Evolutionary conservation across 1,140 invertebrate species (phyloP).

Genomic region (Asobara japonica): DNA sequence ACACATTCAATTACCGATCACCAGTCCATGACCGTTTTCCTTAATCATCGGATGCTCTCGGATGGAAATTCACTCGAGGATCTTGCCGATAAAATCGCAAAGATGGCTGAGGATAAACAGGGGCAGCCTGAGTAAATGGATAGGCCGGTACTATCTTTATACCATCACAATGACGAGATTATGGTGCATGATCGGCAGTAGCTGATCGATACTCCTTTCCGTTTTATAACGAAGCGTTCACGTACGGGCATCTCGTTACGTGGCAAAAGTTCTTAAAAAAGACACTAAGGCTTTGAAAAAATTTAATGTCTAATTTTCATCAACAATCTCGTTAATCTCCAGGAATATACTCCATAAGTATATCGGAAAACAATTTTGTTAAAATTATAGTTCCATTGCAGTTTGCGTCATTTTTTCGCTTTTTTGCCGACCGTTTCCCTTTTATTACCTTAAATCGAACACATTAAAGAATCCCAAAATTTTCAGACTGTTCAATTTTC

Average conservation of each 20-base stretch:
- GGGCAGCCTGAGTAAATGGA: background rate
- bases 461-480: no score
- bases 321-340: no score
- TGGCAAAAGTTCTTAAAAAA: no score
- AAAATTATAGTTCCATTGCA: no score
- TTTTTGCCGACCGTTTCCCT: no score
- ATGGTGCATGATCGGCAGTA: background rate
- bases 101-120: background rate
- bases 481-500: no score
- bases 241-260: no score
- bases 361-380: no score
- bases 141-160: background rate
- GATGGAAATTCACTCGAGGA: background rate
- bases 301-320: background rate
- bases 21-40: background rate
- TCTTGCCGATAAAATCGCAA: background rate
- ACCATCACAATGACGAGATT: background rate
- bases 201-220: background rate
- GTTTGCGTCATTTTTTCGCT: no score
- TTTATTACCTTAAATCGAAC: no score
- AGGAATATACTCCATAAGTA: no score
- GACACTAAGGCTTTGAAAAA: no score
- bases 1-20: background rate
- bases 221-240: background rate
- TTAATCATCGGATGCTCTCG: background rate